These are phyloP conservation scores for Trissonchulus latispiculum DNA, from an alignment of 2,888 invertebrate species.

Conservation along the genomic window DNA sequence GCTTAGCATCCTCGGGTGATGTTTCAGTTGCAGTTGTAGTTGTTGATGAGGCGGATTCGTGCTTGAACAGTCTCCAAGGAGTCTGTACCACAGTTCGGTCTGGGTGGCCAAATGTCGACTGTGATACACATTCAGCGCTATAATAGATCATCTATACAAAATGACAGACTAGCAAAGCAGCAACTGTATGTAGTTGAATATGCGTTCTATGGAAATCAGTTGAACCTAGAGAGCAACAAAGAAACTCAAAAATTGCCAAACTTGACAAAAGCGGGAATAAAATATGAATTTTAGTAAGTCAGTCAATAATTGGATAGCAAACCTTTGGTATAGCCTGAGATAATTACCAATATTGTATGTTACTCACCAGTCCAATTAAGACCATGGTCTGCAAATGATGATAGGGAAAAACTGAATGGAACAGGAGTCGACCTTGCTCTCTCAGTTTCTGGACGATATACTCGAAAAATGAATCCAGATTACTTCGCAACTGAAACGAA, in stretches of 20 bases:
- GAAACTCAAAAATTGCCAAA: too few relatives aligned
- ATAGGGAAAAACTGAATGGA: constrained; percentile 12
- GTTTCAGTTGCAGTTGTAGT: neutral
- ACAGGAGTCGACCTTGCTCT: constrained; percentile 3
- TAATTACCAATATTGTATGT: too few relatives aligned
- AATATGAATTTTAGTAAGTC: too few relatives aligned
- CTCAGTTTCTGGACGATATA: neutral
- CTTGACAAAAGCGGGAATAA: too few relatives aligned
- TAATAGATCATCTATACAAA: constrained; percentile 13
- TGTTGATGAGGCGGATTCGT: neutral
- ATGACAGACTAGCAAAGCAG: neutral
- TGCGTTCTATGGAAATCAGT: constrained; percentile 15
- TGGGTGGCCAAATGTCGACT: neutral
- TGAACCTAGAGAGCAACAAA: constrained; percentile 5
- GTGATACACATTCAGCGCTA: constrained; percentile 8
- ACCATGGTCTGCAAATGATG: constrained; percentile 17
- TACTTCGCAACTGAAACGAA: constrained; percentile 12
- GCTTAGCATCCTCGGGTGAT: neutral
- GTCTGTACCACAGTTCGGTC: neutral
- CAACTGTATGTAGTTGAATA: constrained; percentile 4
- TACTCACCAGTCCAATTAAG: constrained; percentile 4
- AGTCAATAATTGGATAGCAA: too few relatives aligned
- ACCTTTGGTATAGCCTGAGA: too few relatives aligned
- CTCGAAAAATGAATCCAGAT: neutral
- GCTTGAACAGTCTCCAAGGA: neutral